Conservation (phyloP, 2,113 vertebrate genomes). For the Oplegnathus fasciatus region DNA sequence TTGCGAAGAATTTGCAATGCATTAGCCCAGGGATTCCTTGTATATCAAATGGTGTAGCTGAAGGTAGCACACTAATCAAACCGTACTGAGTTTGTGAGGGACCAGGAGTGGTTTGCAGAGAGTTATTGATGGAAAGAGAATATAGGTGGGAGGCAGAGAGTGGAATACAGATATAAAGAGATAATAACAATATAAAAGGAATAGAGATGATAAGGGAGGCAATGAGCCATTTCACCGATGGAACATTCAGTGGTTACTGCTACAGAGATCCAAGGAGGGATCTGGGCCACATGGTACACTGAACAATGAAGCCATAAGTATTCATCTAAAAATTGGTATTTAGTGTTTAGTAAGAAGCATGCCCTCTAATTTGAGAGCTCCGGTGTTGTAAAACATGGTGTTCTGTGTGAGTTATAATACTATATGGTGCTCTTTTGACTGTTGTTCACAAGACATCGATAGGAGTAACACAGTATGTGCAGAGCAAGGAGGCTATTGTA, state of each 20-base stretch:
- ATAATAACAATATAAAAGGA: conserved; percentile 50
- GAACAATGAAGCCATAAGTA: conserved; percentile 30
- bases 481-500: neutral
- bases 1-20: conserved; percentile 82
- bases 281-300: conserved; percentile 21
- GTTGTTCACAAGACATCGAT: conserved; percentile 2
- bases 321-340: conserved; percentile 18
- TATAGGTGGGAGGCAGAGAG: conserved; percentile 16
- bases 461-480: neutral
- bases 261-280: conserved; percentile 34
- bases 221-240: conserved; percentile 52
- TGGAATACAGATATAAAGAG: conserved; percentile 19
- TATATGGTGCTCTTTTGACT: neutral
- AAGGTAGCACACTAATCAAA: conserved; percentile 61
- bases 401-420: neutral
- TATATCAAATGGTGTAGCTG: conserved; percentile 54
- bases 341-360: neutral
- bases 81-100: conserved; percentile 9
- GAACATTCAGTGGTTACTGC: conserved; percentile 38
- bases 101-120: conserved; percentile 17
- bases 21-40: conserved; percentile 73
- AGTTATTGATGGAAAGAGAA: conserved; percentile 26
- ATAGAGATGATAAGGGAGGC: conserved; percentile 25
- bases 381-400: neutral
- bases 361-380: neutral